A percentile compares a stretch with the other conserved stretches of the same genome.
These are phyloP conservation scores for Sitobion miscanthi DNA, from an alignment of 1,140 invertebrate genomes.

Conservation along the genomic window DNA sequence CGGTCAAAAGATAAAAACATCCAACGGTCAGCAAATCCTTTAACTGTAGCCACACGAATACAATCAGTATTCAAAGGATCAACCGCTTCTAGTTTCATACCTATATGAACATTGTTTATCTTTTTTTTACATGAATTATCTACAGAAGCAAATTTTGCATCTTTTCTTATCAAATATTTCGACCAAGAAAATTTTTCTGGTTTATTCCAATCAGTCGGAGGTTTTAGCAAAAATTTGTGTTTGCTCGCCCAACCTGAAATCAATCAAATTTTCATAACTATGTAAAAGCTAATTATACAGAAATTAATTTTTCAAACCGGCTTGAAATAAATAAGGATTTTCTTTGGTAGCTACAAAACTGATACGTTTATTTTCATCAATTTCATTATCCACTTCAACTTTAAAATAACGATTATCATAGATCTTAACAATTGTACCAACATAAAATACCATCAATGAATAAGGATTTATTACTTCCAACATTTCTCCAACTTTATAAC, in stretches of 20 bases:
- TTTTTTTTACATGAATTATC: constrained; percentile 22
- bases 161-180: not conserved
- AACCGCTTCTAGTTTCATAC: constrained; percentile 48
- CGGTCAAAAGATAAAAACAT: constrained; percentile 42
- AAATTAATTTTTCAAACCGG: not conserved
- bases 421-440: constrained; percentile 35
- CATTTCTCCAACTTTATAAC: constrained; percentile 44
- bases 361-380: not conserved
- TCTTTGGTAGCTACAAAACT: constrained; percentile 52
- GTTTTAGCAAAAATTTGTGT: constrained; percentile 34
- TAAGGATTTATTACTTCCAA: constrained; percentile 50
- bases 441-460: constrained; percentile 44
- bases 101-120: not conserved
- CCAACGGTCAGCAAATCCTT: constrained; percentile 41
- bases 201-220: constrained; percentile 28
- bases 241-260: constrained; percentile 41
- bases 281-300: not conserved
- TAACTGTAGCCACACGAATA: constrained; percentile 48
- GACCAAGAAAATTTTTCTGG: constrained; percentile 13
- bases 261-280: not conserved
- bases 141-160: constrained; percentile 3
- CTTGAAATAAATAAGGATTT: constrained; percentile 48
- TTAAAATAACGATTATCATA: constrained; percentile 52
- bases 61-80: constrained; percentile 30
- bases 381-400: constrained; percentile 39